phyloP scores from a whole-genome alignment of 2,797 vertebrate genomes.

The Lagorchestes hirsutus region DNA sequence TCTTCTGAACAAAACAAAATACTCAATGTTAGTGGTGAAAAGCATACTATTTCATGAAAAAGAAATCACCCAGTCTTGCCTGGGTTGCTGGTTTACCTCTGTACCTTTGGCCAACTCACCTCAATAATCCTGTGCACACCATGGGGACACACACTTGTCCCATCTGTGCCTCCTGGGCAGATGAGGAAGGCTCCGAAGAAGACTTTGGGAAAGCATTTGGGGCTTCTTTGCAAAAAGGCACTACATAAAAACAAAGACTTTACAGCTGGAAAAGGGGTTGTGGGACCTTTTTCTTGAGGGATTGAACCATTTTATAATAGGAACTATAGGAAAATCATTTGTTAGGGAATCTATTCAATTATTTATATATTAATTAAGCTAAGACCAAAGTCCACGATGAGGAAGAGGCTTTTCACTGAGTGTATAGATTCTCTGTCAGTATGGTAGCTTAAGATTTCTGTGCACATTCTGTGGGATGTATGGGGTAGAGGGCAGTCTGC shows the following conservation, averaged over 20 bases:
- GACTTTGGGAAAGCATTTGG: not conserved
- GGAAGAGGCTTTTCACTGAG: not conserved
- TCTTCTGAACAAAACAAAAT: conserved; percentile 11
- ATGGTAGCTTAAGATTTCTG: not conserved
- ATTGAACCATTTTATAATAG: not conserved
- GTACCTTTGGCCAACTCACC: not conserved
- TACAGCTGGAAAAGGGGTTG: conserved; percentile 2
- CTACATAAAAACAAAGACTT: conserved; percentile 13
- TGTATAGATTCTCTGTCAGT: not conserved
- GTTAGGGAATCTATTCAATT: not conserved
- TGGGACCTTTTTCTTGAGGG: not conserved
- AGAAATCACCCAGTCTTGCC: not conserved
- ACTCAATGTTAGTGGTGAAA: not conserved
- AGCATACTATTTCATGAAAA: not conserved
- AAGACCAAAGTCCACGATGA: not conserved
- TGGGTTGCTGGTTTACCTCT: not conserved
- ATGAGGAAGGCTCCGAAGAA: not conserved
- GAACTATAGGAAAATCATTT: not conserved
- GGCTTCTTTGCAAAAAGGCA: not conserved
- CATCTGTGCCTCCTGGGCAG: not conserved
- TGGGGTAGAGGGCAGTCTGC: not conserved
- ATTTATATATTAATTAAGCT: not conserved
- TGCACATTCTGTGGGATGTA: not conserved
- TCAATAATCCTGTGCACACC: not conserved
- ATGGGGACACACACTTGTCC: not conserved